Evolutionary conservation across 2,113 vertebrate genomes (phyloP), one percentile per base, ranked within the genome.

Genomic region (Theristicus caerulescens): DNA sequence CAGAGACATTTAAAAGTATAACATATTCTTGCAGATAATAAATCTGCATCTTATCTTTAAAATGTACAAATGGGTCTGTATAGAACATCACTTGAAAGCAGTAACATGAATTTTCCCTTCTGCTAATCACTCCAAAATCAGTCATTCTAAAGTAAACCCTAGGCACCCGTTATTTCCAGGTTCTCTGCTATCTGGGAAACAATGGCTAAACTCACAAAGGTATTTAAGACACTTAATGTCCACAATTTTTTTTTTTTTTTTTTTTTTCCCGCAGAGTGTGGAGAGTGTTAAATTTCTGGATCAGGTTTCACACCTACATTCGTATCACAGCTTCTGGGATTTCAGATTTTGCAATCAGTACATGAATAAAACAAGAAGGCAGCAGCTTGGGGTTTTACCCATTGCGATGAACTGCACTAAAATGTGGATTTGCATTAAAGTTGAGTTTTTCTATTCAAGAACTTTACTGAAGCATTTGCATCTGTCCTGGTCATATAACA

Each of bases 361-460:
- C 32, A 62, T 38, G 26, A 86, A 86, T 66, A 92, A 93, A 81
- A 86, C 32, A 93, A 88, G 74, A 44, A 49, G 49, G 44, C 10
- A 72, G 62, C 47, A 91, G 42, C 32, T 66, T 51, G 27, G 20
- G 15, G 31, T 51, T 94, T 70, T 42, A 84, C 16, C 32, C 29
- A 19, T 9, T 70, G 57, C 80, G 69, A 86, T 12, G 25, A 88
- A 66, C 80, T 67, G 29, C 55, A 84, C 32, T 86, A 64, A 91
- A 83, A 93, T 3, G 12, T 66, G 47, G 24, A 81, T 88, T 71
- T 92, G 51, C 76, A 84, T 91, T 95, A 26, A 90, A 88, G 55
- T 1, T 73, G 59, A 94, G 11, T 61, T 55, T 69, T 93, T 80
- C 79, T 92, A 42, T 42, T 84, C 24, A 67, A n/a, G 12, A 97